Base-by-base conservation (phyloP, 2,888 invertebrate genomes). In the Peribatodes rhomboidaria region DNA sequence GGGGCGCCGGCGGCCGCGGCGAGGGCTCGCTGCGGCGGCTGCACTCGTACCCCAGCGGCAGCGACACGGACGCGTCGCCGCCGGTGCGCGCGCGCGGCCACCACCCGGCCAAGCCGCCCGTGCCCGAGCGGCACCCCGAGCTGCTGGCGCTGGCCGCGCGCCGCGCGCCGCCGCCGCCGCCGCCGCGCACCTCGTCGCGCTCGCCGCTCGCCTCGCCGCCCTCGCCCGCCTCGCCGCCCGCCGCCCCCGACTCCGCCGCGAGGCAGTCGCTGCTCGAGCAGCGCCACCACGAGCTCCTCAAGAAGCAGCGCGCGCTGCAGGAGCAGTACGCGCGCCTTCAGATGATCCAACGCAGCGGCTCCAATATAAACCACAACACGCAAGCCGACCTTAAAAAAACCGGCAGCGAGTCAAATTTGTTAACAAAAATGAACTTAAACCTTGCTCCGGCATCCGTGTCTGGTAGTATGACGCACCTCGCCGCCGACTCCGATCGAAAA, bases 311-410 rank as follows among this genome's bases (percentile, higher is more conserved):
- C 76, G 96, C 97, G 16, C 92, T 98, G 18, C 98, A 98, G 84
- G 98, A 98, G 79, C 98, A 98, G 83, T 98, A 98, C 86, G 97
- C 97, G 16, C 95, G 98, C 20, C 90, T 98, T 65, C 98, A 98
- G 84, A 97, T 97, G 90, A 94, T 98, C 71, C 98, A 98, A 83
- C 95, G 97, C 73, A 96, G 96, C 73, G 95, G 96, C 0, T 95
- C 96, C 35, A 94, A 96, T 2, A 89, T 95, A 33, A 94, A 95
- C 11, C 94, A 94, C 2, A 90, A 94, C 52, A 94, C 96, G 2
- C 95, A 96, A 31, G 94, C 95, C 0, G 95, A 96, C 13, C 91
- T 97, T 44, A 98, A 98, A 85, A 98, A 98, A 82, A 97, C 97
- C 10, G 98, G 98, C 65, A 97, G 97, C 80, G 98, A 98, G 87